These are phyloP conservation scores for Tetramorium bicarinatum DNA, from an alignment of 2,888 invertebrate species.

Conservation along the genomic window DNA sequence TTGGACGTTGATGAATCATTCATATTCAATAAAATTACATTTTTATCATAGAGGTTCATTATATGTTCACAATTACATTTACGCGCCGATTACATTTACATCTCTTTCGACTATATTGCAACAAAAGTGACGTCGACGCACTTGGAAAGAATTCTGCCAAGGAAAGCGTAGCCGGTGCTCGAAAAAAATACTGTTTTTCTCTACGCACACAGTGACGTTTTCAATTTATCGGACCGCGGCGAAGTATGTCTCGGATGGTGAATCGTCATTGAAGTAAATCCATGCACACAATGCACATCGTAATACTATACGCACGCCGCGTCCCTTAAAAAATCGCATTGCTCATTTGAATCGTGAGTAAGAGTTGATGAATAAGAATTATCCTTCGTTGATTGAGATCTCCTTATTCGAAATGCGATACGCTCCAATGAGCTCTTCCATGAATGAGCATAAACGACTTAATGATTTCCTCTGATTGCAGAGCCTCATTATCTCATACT, in stretches of 20 bases:
- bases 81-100: not conserved
- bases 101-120: not conserved
- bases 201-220: slow-evolving; percentile 1
- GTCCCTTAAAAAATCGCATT: not conserved
- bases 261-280: slow-evolving; percentile 1
- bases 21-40: not conserved
- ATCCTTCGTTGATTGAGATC: slow-evolving; percentile 34
- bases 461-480: slow-evolving; percentile 85
- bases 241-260: not conserved
- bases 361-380: slow-evolving; percentile 31
- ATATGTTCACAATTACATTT: not conserved
- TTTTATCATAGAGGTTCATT: not conserved
- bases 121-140: not conserved
- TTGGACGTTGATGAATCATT: not conserved
- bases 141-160: not conserved
- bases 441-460: slow-evolving; percentile 44
- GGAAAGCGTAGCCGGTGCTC: not conserved
- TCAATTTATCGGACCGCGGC: slow-evolving; percentile 4
- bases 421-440: slow-evolving; percentile 15
- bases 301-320: not conserved
- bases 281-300: not conserved
- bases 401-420: slow-evolving; percentile 26
- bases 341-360: slow-evolving; percentile 20
- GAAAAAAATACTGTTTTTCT: slow-evolving; percentile 1
- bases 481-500: slow-evolving; percentile 94